These are phyloP conservation scores for Aulostomus chinensis DNA, from an alignment of 2,797 vertebrate species.

Conservation along the genomic window DNA sequence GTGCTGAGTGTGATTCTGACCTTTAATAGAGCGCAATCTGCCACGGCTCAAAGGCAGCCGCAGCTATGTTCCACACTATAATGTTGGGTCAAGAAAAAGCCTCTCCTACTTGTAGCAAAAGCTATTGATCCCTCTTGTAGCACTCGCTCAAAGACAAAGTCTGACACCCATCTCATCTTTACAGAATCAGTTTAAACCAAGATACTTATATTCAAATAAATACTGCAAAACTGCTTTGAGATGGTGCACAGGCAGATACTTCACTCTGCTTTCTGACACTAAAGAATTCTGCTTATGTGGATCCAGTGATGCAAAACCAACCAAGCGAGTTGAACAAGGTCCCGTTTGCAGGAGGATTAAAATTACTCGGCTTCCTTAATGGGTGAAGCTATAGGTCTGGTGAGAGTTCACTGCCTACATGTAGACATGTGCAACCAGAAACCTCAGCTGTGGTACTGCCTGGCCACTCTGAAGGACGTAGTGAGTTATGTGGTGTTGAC, in stretches of 20 bases:
- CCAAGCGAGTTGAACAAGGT: constrained; percentile 49
- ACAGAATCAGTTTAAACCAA: no score
- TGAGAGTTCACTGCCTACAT: constrained; percentile 28
- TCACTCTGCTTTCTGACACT: constrained; percentile 10
- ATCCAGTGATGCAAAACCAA: constrained; percentile 37
- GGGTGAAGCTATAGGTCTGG: constrained; percentile 35
- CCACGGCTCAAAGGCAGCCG: not conserved
- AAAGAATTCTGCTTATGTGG: constrained; percentile 46
- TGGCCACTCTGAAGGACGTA: no score
- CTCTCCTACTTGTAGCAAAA: not conserved
- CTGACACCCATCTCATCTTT: no score
- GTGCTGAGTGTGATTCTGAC: constrained; percentile 4
- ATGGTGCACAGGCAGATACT: constrained; percentile 9
- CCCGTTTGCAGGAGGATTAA: constrained; percentile 56
- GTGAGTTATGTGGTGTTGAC: no score
- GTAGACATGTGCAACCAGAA: constrained; percentile 19
- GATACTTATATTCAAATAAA: no score
- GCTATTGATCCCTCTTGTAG: no score
- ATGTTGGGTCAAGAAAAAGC: not conserved
- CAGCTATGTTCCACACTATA: not conserved
- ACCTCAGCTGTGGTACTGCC: no score
- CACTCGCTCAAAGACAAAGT: no score
- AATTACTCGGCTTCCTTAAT: constrained; percentile 61
- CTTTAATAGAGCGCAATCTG: constrained; percentile 21
- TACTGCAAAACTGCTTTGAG: not conserved